Conservation (phyloP, 2,888 invertebrate species). For the Drosophila incognita region DNA sequence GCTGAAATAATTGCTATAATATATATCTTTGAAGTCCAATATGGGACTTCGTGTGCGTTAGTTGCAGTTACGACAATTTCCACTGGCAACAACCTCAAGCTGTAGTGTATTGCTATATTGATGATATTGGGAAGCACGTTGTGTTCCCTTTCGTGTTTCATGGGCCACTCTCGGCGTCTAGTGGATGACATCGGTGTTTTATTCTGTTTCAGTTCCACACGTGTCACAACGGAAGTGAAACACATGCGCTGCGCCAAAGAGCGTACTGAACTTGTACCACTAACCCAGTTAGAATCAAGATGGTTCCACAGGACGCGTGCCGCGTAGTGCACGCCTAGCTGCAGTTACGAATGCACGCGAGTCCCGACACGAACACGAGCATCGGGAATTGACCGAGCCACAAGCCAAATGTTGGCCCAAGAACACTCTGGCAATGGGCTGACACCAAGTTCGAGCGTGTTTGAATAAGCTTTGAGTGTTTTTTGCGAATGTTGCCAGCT, state of each 20-base stretch:
- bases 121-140: constrained; percentile 33
- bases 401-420: constrained; percentile 3
- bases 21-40: not conserved
- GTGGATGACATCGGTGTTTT: constrained; percentile 33
- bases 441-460: constrained; percentile 41
- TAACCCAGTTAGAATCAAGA: constrained; percentile 78
- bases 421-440: constrained; percentile 25
- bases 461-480: constrained; percentile 23
- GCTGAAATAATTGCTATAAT: not conserved
- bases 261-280: constrained; percentile 83
- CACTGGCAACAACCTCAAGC: not conserved
- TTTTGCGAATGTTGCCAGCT: constrained; percentile 33
- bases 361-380: constrained; percentile 23
- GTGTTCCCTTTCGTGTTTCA: constrained; percentile 40
- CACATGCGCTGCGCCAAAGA: constrained; percentile 62
- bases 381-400: constrained; percentile 21
- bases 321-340: constrained; percentile 37
- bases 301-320: constrained; percentile 46
- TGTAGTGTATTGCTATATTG: not conserved
- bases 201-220: constrained; percentile 48
- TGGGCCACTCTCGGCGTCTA: constrained; percentile 32
- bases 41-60: not conserved
- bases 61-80: constrained; percentile 1
- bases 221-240: constrained; percentile 38
- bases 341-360: constrained; percentile 57